These are phyloP conservation scores for Eriosoma lanigerum DNA, from an alignment of 1,140 invertebrate genomes.

Conservation along the genomic window DNA sequence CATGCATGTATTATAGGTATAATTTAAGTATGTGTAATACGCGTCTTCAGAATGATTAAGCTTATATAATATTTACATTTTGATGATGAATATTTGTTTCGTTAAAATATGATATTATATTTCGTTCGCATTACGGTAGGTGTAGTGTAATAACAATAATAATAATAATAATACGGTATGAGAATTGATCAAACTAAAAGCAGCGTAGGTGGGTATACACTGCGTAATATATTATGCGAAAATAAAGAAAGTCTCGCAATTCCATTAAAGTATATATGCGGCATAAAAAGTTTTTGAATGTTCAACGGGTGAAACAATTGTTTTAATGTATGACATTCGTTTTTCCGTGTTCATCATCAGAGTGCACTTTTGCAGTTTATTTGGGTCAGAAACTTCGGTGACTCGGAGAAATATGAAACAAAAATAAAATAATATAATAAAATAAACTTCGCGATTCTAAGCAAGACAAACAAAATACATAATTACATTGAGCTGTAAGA, in stretches of 20 bases:
- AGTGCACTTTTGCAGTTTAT: slow-evolving; percentile 34
- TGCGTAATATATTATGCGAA: not conserved
- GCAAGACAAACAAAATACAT: slow-evolving; percentile 10
- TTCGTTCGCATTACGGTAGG: too few species aligned
- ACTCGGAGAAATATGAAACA: slow-evolving; percentile 30
- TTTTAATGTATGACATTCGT: slow-evolving; percentile 22
- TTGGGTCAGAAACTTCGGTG: slow-evolving; percentile 14
- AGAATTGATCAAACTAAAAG: not conserved
- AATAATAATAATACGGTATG: not conserved
- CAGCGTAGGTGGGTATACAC: too few species aligned
- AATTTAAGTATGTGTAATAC: too few species aligned
- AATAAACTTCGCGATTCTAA: slow-evolving; percentile 10
- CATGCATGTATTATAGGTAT: too few species aligned
- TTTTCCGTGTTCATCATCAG: slow-evolving; percentile 30
- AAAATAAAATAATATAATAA: not conserved
- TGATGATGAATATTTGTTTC: too few species aligned
- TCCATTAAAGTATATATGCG: not conserved
- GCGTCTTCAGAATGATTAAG: too few species aligned
- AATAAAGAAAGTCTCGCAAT: not conserved
- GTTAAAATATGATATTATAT: too few species aligned
- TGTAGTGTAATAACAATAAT: too few species aligned
- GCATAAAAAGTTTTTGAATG: slow-evolving; percentile 21
- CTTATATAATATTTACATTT: too few species aligned
- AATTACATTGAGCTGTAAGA: slow-evolving; percentile 37
- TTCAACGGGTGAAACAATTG: slow-evolving; percentile 1